phyloP scores from a whole-genome alignment of 2,888 invertebrate species.

The Notodonta dromedarius region DNA sequence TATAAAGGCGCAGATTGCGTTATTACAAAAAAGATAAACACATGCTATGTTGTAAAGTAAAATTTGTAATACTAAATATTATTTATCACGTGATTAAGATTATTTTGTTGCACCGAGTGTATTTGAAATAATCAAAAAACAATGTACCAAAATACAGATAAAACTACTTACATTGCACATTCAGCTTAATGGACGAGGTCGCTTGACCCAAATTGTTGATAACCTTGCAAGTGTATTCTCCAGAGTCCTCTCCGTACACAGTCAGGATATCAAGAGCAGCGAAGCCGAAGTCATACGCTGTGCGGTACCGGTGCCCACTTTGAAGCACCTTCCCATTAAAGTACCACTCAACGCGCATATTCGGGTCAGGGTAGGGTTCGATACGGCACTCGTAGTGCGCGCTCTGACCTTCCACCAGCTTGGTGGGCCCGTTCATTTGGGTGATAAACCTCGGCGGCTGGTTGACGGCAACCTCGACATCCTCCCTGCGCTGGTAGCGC shows the following conservation, averaged over 20 bases:
- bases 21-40: too few species aligned
- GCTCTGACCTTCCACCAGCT: constrained; percentile 93
- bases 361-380: constrained; percentile 95
- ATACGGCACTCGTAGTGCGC: constrained; percentile 97
- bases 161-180: constrained; percentile 88
- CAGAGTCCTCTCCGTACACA: constrained; percentile 97
- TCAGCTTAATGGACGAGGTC: constrained; percentile 90
- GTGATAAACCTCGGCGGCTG: constrained; percentile 94
- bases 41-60: too few species aligned
- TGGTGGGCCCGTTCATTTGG: constrained; percentile 93
- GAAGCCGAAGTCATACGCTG: constrained; percentile 98
- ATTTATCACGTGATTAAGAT: too few species aligned
- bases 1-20: too few species aligned
- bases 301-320: constrained; percentile 95
- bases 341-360: constrained; percentile 96
- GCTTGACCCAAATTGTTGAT: constrained; percentile 94
- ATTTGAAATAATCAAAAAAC: too few species aligned
- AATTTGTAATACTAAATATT: too few species aligned
- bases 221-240: constrained; percentile 94
- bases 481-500: constrained; percentile 91
- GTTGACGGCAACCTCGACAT: constrained; percentile 91
- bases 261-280: constrained; percentile 97
- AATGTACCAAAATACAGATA: background rate
- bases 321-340: constrained; percentile 95
- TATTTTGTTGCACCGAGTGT: too few species aligned